Evolutionary conservation across 2,797 vertebrate genomes (phyloP), one percentile per base, ranked within the genome.

Genomic region (Bradypus variegatus): DNA sequence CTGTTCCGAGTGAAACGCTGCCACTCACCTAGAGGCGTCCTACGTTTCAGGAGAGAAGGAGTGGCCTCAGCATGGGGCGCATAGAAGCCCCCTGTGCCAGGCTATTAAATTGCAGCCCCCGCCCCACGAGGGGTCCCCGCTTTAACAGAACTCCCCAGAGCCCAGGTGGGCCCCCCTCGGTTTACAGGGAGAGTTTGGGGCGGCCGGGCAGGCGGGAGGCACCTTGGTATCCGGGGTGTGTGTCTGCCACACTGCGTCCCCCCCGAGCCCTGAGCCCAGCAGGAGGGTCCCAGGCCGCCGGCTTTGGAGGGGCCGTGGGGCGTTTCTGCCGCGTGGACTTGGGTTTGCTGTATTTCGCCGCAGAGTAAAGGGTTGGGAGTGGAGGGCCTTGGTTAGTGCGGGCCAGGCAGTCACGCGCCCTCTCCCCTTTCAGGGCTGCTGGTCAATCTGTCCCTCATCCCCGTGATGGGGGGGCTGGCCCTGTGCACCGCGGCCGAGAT

Each of bases 381-480:
- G 41, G 41, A 45, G 41, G 41, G 58, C 79, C 25, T 1, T 3
- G 58, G 62, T 5, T 45, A 45, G 41, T 45, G 41, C 41, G 5
- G 3, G 2, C 38, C 53, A 0, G 2, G 5, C 1, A 12, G 70
- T 62, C 55, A 27, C 13, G 33, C 64, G 53, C n/a, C 36, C 15
- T 3, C n/a, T 8, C 72, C 1, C 4, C 76, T 38, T 77, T 12
- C 95, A 99, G 99, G 99, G 6, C 50, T 99, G 95, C 98, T 99
- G 97, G 99, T 99, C 94, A 99, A 99, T 93, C 96, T 99, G 21
- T 99, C 99, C 27, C 98, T 99, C 60, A 95, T 99, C 77, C 99
- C 99, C 0, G 98, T 99, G 76, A 99, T 99, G 99, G 98, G 97
- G 0, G 99, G 99, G 16, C 97, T 99, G 60, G 98, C 98, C 0